Evolutionary conservation across 2,797 vertebrate genomes (phyloP), one percentile per base, ranked within the genome.

Genomic region (Ctenopoma kingsleyae): DNA sequence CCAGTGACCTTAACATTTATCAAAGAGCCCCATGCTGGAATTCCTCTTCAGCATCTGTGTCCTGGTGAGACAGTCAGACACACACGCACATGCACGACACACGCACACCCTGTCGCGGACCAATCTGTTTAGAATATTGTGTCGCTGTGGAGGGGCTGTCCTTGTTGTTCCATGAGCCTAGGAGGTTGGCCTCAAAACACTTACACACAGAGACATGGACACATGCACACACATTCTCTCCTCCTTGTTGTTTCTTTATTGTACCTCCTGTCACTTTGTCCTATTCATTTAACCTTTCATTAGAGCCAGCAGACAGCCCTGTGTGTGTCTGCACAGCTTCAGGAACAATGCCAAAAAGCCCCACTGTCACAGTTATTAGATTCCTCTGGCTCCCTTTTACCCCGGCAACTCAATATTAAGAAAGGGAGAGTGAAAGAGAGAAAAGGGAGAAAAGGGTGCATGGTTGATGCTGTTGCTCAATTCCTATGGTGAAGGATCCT

Each of bases 221-320:
- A 82, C 80, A 83, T 74, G 64, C 80, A 79, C 84, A 87, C 84
- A 88, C 73, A 84, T 74, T 67, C 69, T 77, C 84, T 83, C 59
- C 70, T 85, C 79, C 71, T 80, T 92, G 93, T 80, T 87, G 81
- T 95, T 94, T 94, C 90, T 96, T 96, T 96, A 96, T 97, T 97
- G 96, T 96, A 95, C 91, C 95, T 96, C 94, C 95, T 97, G 96
- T 98, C 96, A 97, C 95, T 95, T 95, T 95, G 95, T 96, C 95
- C 96, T 96, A 96, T 97, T 98, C 97, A 96, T 97, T 98, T 98
- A 98, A 97, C 97, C 97, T 98, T 98, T 98, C 96, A 97, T 98
- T 98, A 98, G 94, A 95, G 95, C 95, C 95, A 95, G 95, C 94
- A 94, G 91, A 93, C 95, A 95, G 95, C 93, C 93, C 95, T 94